Evolutionary conservation across 2,888 invertebrate genomes (phyloP), one percentile per base, ranked within the genome.

Genomic region (Dolichomitus sp.): DNA sequence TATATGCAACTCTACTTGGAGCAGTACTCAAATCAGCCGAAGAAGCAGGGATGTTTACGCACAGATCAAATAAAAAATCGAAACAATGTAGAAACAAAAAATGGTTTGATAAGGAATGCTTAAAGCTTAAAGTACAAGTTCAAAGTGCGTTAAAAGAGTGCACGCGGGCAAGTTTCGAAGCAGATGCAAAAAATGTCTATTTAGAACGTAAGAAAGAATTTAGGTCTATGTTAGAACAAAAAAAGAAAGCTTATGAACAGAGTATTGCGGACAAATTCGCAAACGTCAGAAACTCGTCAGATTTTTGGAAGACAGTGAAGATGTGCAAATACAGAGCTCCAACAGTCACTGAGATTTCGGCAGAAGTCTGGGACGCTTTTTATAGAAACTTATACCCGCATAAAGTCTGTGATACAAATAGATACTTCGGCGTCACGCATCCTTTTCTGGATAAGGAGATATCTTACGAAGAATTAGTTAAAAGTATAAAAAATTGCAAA

Each of bases 131-230:
- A 1, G 54, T 4, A 19, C 27, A 27, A 27, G 23, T 54, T 19
- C 54, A 12, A 23, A 54, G 54, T 12, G 23, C 23, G 54, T 54
- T 54, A 54, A 54, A 54, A 54, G 27, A 54, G 4, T 54, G 54
- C 23, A 27, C 1, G 23, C 23, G 23, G 9, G 54, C 3, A 50
- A 17, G 19, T 0, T 50, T 17, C 7, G 50, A 50, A 19, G 9
- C 17, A 50, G 9, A 5, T 17, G 17, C 50, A 9, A 50, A 19
- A 50, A 5, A 17, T 2, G n/a, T 50, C 19, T 50, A n/a, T 14
- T 3, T 50, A 19, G 54, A 19, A 27, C 6, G 54, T 23, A 54
- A 54, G 9, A 54, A 54, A 19, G 54, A 27, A 27, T 54, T 27
- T 27, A 19, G n/a, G 4, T 14, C 50, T 50, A 50, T 50, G 4